phyloP scores from a whole-genome alignment of 2,113 vertebrate species.

The Actinemys pallida region DNA sequence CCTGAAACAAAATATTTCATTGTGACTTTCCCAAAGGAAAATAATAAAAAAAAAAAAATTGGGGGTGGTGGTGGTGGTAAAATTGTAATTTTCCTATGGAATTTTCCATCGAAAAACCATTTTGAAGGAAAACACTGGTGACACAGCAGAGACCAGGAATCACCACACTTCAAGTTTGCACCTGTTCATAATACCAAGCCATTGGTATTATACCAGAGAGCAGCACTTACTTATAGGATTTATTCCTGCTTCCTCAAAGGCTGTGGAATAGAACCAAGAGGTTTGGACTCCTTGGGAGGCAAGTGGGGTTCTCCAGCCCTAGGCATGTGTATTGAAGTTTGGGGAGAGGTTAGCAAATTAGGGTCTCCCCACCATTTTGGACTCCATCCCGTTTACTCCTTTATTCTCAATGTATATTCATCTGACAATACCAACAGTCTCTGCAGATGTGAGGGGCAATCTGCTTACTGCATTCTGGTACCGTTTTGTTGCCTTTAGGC shows the following conservation, averaged over 20 bases:
- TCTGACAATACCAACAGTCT: conserved; percentile 16
- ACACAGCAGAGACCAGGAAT: background rate
- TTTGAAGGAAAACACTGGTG: background rate
- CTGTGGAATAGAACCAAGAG: background rate
- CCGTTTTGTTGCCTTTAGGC: conserved; percentile 41
- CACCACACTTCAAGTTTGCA: background rate
- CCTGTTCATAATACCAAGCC: background rate
- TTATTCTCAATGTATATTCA: background rate
- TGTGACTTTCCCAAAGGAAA: background rate
- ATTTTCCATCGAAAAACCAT: background rate
- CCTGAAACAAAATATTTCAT: background rate
- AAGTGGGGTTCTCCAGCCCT: background rate
- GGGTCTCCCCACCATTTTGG: background rate
- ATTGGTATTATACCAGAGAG: background rate
- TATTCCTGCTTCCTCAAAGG: background rate
- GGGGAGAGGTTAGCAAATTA: background rate
- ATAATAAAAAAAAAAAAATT: background rate
- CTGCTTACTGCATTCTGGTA: conserved; percentile 26
- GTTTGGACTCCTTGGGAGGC: background rate
- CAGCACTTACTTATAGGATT: background rate
- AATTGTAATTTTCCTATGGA: conserved; percentile 1
- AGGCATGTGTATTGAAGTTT: background rate
- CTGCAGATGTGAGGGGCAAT: background rate
- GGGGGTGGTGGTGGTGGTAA: background rate
- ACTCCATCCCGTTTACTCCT: background rate